phyloP scores from a whole-genome alignment of 2,797 vertebrate species.

The Macropus fuliginosus region DNA sequence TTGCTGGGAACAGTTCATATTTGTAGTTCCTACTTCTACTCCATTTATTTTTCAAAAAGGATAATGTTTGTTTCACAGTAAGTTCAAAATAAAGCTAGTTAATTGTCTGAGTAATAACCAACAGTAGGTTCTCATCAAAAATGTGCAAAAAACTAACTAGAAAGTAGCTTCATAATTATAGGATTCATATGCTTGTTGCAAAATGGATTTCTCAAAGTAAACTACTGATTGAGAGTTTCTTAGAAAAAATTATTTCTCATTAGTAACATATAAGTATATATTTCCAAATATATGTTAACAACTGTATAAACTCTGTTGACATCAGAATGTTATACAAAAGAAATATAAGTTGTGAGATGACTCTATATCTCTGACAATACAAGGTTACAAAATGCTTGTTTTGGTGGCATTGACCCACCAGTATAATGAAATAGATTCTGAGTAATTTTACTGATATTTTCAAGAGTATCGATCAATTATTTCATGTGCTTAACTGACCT shows the following conservation, averaged over 20 bases:
- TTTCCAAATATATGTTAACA: conserved; percentile 16
- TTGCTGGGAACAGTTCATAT: neutral
- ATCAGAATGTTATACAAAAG: neutral
- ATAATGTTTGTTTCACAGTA: conserved; percentile 2
- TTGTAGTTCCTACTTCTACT: neutral
- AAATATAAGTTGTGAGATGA: conserved; percentile 26
- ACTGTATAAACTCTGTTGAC: neutral
- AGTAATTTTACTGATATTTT: neutral
- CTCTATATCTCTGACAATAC: conserved; percentile 1
- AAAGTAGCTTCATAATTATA: conserved; percentile 39
- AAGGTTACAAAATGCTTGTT: neutral
- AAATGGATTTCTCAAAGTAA: neutral
- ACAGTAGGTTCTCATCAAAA: conserved; percentile 33
- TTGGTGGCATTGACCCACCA: neutral
- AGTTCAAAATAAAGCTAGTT: conserved; percentile 35
- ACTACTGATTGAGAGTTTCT: conserved; percentile 31
- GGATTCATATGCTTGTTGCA: conserved; percentile 25
- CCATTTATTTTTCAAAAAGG: neutral
- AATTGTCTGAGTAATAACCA: conserved; percentile 52
- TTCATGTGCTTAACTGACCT: neutral
- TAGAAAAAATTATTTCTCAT: conserved; percentile 42
- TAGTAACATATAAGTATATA: neutral
- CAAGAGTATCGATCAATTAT: neutral
- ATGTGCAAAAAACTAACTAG: conserved; percentile 24
- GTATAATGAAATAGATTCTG: neutral